Evolutionary conservation across 2,888 invertebrate species (phyloP).

Genomic region (Platypus cylindrus): DNA sequence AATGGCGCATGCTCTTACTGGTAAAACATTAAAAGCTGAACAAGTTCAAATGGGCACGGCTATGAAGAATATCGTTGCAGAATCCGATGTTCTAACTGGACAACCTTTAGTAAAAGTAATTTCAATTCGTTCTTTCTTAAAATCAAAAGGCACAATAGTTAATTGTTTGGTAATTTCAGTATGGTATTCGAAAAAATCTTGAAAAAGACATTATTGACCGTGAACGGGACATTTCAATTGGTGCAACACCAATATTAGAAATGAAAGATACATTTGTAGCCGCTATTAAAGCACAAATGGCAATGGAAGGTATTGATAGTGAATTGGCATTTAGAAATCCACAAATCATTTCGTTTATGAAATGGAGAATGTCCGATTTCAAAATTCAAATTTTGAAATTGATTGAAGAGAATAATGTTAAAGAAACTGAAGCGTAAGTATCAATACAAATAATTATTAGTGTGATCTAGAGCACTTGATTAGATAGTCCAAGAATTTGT

Average conservation of each 20-base stretch:
- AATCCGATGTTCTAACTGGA: conserved; percentile 3
- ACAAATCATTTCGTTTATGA: background rate
- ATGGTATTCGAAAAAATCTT: conserved; percentile 2
- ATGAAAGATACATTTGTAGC: conserved; percentile 3
- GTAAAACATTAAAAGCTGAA: conserved; percentile 1
- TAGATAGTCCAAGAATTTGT: too few relatives aligned
- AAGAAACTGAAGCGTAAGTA: conserved; percentile 5
- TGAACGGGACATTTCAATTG: background rate
- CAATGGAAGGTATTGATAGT: background rate
- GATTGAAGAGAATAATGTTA: conserved; percentile 3
- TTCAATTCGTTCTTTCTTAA: background rate
- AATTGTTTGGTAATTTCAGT: conserved; percentile 4
- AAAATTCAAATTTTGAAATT: conserved; percentile 1
- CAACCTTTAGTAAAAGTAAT: background rate
- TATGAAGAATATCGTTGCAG: background rate
- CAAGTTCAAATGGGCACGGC: conserved; percentile 2
- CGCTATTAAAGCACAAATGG: conserved; percentile 3
- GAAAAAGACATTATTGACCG: conserved; percentile 2
- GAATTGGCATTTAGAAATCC: background rate
- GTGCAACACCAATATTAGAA: background rate
- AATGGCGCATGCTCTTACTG: conserved; percentile 2
- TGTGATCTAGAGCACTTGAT: too few relatives aligned
- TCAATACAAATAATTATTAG: background rate
- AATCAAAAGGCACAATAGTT: too few relatives aligned
- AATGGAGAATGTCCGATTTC: conserved; percentile 1